phyloP scores from a whole-genome alignment of 2,888 invertebrate genomes.

The Synergus itoensis region DNA sequence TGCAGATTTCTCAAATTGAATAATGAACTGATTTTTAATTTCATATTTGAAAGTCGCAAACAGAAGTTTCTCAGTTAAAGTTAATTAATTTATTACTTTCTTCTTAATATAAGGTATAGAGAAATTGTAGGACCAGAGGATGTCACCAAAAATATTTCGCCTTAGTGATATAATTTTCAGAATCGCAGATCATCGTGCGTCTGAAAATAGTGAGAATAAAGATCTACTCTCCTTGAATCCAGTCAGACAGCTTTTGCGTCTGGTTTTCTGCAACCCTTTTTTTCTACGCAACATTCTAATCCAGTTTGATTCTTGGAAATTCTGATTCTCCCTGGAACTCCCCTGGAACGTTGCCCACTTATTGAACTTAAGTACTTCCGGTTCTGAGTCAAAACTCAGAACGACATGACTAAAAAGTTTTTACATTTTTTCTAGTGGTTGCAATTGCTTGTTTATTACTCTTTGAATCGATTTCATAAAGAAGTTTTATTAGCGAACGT shows the following conservation, averaged over 20 bases:
- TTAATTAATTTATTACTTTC: neutral
- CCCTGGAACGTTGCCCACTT: constrained; percentile 52
- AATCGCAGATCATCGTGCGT: neutral
- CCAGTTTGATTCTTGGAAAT: constrained; percentile 22
- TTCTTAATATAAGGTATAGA: neutral
- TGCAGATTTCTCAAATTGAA: neutral
- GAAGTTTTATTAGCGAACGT: neutral
- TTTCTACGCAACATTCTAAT: neutral
- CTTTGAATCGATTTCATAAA: constrained; percentile 35
- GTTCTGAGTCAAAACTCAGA: constrained; percentile 56
- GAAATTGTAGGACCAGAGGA: neutral
- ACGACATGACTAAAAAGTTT: constrained; percentile 48
- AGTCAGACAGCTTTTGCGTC: constrained; percentile 11
- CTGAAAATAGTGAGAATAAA: neutral
- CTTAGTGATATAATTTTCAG: neutral
- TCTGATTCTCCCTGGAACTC: constrained; percentile 42
- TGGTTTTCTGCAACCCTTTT: neutral
- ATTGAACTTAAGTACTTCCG: constrained; percentile 54
- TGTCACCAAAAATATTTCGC: neutral
- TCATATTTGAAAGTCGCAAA: neutral
- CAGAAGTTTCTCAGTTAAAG: neutral
- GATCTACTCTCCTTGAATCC: neutral
- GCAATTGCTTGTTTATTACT: constrained; percentile 32
- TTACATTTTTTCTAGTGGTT: constrained; percentile 40
- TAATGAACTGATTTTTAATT: neutral